Percentiles rank a stretch among this genome's conserved stretches.
These are phyloP conservation scores for Seriola rivoliana DNA, from an alignment of 2,113 vertebrate genomes.

Conservation along the genomic window DNA sequence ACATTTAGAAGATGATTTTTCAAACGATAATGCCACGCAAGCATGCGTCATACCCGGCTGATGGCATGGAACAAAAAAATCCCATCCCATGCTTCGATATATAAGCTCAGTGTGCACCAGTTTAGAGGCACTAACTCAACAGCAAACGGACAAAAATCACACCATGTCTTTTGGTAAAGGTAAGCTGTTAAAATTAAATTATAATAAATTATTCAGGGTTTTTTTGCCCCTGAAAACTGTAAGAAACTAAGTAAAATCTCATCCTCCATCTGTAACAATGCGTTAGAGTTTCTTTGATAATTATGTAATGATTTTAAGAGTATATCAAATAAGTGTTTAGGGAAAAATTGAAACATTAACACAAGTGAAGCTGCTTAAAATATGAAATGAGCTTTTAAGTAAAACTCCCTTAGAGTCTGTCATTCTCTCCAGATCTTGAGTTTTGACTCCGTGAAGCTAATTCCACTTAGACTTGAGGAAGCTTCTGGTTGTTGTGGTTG, in stretches of 20 bases:
- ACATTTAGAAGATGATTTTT: constrained; percentile 21
- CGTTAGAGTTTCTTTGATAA: not conserved
- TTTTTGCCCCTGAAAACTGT: not conserved
- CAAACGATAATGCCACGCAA: not conserved
- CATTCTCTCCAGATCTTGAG: not conserved
- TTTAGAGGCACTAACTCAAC: constrained; percentile 1
- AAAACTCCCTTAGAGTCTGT: not conserved
- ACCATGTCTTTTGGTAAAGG: constrained; percentile 60
- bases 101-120: constrained; percentile 23
- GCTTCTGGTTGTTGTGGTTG: not conserved
- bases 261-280: not conserved
- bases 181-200: constrained; percentile 35
- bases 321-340: not conserved
- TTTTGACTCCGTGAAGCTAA: not conserved
- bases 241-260: not conserved
- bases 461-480: not conserved
- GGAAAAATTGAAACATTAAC: not conserved
- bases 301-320: not conserved
- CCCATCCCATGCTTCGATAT: constrained; percentile 9
- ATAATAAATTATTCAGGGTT: not conserved
- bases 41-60: constrained; percentile 29
- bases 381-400: not conserved
- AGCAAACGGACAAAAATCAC: not conserved
- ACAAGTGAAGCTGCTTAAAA: not conserved
- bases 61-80: constrained; percentile 6